These are phyloP conservation scores for Xestobium rufovillosum DNA, from an alignment of 2,888 invertebrate genomes.

Conservation along the genomic window DNA sequence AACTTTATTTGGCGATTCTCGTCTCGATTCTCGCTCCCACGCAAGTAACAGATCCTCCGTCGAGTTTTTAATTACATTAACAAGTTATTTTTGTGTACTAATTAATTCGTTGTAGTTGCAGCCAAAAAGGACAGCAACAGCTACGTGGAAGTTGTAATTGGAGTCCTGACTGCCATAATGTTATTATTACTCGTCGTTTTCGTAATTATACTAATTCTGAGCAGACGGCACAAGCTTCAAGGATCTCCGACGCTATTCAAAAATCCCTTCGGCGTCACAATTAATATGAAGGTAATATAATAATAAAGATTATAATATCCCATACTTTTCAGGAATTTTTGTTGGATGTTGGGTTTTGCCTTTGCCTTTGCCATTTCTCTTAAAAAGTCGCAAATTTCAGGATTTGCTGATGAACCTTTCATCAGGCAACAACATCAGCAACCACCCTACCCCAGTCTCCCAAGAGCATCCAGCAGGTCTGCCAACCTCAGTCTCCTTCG, in stretches of 20 bases:
- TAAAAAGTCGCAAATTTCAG: too few relatives aligned
- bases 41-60: too few relatives aligned
- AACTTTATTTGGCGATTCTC: too few relatives aligned
- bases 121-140: conserved; percentile 51
- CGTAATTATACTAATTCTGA: conserved; percentile 53
- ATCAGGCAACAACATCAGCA: conserved; percentile 41
- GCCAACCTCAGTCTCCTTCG: conserved; percentile 40
- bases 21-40: too few relatives aligned
- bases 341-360: too few relatives aligned
- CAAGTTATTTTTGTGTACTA: neutral
- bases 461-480: conserved; percentile 37
- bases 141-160: conserved; percentile 55
- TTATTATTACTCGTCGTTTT: conserved; percentile 56
- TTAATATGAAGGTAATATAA: conserved; percentile 59
- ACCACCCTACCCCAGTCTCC: conserved; percentile 41
- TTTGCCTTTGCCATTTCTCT: too few relatives aligned
- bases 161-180: conserved; percentile 58
- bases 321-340: too few relatives aligned
- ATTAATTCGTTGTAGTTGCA: conserved; percentile 42
- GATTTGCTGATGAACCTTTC: conserved; percentile 53
- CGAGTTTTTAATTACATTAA: too few relatives aligned
- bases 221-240: conserved; percentile 53
- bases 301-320: too few relatives aligned
- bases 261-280: conserved; percentile 56
- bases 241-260: conserved; percentile 54